phyloP scores from a whole-genome alignment of 2,888 invertebrate species.

The Chaetoderma sp. region DNA sequence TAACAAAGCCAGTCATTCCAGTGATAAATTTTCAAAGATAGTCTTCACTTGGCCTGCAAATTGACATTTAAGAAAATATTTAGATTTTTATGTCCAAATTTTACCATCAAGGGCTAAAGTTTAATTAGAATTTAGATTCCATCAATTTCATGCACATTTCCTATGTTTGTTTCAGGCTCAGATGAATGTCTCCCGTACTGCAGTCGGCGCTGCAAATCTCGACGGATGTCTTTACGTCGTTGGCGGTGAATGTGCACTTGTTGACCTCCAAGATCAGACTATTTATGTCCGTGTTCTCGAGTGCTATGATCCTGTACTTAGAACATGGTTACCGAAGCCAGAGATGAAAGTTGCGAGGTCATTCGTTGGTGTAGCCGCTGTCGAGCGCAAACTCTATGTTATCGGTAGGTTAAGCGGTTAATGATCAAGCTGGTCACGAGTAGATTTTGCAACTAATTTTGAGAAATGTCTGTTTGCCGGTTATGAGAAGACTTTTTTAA shows the following conservation, averaged over 20 bases:
- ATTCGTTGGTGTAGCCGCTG: constrained; percentile 86
- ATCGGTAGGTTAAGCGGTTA: constrained; percentile 57
- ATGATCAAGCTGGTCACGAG: too few relatives aligned
- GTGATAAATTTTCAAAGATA: too few relatives aligned
- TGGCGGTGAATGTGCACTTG: constrained; percentile 66
- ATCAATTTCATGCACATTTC: too few relatives aligned
- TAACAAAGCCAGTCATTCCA: too few relatives aligned
- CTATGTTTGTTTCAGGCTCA: not conserved
- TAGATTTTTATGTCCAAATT: too few relatives aligned
- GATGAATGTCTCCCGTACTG: constrained; percentile 64
- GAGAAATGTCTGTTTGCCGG: too few relatives aligned
- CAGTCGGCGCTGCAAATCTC: constrained; percentile 59
- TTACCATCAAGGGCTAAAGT: too few relatives aligned
- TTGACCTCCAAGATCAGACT: constrained; percentile 63
- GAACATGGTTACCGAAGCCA: constrained; percentile 56
- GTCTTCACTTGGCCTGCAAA: too few relatives aligned
- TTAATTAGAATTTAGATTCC: too few relatives aligned
- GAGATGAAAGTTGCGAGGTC: constrained; percentile 63
- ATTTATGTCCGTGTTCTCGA: constrained; percentile 62
- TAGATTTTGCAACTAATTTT: too few relatives aligned
- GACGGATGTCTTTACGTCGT: constrained; percentile 62
- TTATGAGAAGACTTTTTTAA: too few relatives aligned
- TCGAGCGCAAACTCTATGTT: constrained; percentile 74
- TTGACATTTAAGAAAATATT: too few relatives aligned
- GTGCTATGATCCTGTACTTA: constrained; percentile 60